Evolutionary conservation across 2,113 vertebrate genomes (phyloP).

Genomic region (Malaclemys terrapin): DNA sequence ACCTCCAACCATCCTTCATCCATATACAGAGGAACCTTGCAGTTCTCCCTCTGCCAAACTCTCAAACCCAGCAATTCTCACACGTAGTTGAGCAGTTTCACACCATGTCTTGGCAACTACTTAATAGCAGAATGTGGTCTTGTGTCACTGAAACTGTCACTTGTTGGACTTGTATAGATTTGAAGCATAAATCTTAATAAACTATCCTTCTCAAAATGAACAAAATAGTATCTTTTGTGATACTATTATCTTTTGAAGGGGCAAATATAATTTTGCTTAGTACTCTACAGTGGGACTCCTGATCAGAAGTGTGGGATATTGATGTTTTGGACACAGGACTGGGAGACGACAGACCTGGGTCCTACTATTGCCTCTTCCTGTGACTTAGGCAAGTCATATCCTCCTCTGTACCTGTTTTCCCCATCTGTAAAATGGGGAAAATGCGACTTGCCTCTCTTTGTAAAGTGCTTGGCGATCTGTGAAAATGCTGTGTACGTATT

Average conservation of each 20-base stretch:
- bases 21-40: background rate
- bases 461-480: background rate
- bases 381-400: background rate
- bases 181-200: constrained; percentile 34
- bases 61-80: background rate
- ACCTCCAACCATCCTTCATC: background rate
- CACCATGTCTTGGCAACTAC: background rate
- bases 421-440: background rate
- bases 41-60: background rate
- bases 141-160: background rate
- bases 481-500: background rate
- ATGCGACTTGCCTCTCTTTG: background rate
- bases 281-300: background rate
- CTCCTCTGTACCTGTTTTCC: background rate
- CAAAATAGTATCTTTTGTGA: constrained; percentile 1
- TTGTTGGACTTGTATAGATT: background rate
- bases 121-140: constrained; percentile 18
- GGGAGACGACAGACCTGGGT: background rate
- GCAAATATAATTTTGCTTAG: background rate
- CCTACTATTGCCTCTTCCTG: background rate
- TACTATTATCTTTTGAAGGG: background rate
- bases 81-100: background rate
- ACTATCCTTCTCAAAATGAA: background rate
- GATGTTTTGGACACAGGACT: background rate
- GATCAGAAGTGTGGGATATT: background rate